Evolutionary conservation across 2,888 invertebrate genomes (phyloP), one percentile per base, ranked within the genome.

Genomic region (Cremastinae sp.): DNA sequence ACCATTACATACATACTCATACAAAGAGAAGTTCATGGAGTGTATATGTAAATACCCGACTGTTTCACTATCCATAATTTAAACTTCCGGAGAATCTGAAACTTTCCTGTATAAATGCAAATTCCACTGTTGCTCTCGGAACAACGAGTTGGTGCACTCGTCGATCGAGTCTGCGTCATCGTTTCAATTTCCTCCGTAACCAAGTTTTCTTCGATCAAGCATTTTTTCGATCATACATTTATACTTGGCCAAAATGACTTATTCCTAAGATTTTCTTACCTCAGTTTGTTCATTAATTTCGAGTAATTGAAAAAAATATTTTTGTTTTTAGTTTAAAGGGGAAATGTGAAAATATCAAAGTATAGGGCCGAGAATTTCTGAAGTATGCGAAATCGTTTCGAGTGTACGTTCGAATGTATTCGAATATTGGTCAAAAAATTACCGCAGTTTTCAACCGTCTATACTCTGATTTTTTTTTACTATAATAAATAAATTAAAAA

Each of bases 31-130:
- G 28, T 28, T 2, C 28, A 28, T 5, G 5, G 5, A 3, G 28
- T 5, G 9, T 22, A 34, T 36, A 36, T 22, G 28, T 28, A 64
- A 43, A 22, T 53, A 22, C 10, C 34, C 10, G 53, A 16, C 5
- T 41, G 18, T 16, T 43, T 43, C 18, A 54, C 43, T 45, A 2
- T n/a, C 16, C 28, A 58, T 64, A 69, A 69, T 74, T 70, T 45
- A 36, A 69, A 74, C 75, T 70, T 59, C 65, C 38, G 47, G 45
- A 16, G 51, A 43, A 53, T 47, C 53, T 22, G 45, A 38, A 75
- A 75, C 70, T 75, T 75, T 70, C 54, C 54, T 41, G 70, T 66
- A 75, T 75, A 75, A 70, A 70, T 75, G 75, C 70, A 75, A 75
- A 75, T 75, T 58, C 56, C 10, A 54, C 2, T 47, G 38, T 41